Conservation (phyloP, 2,113 vertebrate genomes). For the Setophaga kirtlandii region DNA sequence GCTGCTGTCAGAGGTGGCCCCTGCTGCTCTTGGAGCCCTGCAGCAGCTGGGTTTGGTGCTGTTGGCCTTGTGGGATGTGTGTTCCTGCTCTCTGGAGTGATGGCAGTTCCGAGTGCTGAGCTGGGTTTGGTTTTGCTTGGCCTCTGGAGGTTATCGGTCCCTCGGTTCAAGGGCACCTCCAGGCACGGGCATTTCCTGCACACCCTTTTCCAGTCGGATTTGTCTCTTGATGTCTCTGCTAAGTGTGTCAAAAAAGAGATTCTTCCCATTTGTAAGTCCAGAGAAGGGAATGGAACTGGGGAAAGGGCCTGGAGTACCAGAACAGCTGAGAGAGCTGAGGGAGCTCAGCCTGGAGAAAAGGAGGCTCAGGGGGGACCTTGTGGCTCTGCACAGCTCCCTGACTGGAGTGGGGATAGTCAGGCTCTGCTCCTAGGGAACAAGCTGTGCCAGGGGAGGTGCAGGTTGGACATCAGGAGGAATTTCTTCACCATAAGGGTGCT, state of each 20-base stretch:
- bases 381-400: background rate
- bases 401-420: background rate
- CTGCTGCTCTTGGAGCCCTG: background rate
- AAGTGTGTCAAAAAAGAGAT: background rate
- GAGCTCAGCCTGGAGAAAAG: background rate
- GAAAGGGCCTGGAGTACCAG: background rate
- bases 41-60: background rate
- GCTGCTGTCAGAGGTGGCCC: conserved; percentile 31
- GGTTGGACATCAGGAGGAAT: too few relatives aligned
- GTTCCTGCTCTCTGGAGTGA: background rate
- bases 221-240: background rate
- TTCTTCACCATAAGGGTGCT: too few relatives aligned
- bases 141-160: background rate
- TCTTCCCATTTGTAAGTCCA: background rate
- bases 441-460: too few relatives aligned
- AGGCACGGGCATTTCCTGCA: rapidly evolving
- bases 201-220: background rate
- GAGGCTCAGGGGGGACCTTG: background rate
- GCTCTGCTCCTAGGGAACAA: background rate
- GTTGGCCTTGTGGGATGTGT: background rate
- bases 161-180: background rate
- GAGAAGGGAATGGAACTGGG: background rate
- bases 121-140: background rate
- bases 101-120: background rate
- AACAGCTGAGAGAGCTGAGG: background rate